Percentiles rank a stretch among this genome's conserved stretches.
Evolutionary conservation across 2,888 invertebrate species (phyloP).

Genomic region (Leistus spinibarbis): DNA sequence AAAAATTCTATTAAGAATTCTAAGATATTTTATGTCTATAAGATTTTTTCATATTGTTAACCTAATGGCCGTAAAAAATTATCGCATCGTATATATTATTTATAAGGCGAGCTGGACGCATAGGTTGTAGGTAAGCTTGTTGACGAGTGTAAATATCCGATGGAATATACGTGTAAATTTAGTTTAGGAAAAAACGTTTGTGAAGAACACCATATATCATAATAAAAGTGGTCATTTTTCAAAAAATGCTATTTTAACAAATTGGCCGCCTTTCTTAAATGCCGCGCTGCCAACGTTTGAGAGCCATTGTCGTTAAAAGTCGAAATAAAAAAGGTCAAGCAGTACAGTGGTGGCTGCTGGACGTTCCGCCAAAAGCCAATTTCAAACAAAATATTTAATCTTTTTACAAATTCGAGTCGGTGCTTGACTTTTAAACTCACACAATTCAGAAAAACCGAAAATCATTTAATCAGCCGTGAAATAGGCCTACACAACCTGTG

Average conservation of each 20-base stretch:
- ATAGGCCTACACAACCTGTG: background rate
- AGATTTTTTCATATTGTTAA: too few relatives aligned
- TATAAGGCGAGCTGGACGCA: too few relatives aligned
- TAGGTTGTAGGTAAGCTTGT: too few relatives aligned
- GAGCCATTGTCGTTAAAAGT: conserved; percentile 8
- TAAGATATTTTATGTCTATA: too few relatives aligned
- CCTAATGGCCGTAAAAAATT: too few relatives aligned
- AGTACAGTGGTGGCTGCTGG: background rate
- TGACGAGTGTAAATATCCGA: background rate
- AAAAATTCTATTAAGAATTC: too few relatives aligned
- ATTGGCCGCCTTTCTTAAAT: background rate
- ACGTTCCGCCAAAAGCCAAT: conserved; percentile 9
- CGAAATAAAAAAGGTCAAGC: background rate
- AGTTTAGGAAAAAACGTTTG: background rate
- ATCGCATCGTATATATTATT: too few relatives aligned
- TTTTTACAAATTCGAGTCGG: conserved; percentile 17
- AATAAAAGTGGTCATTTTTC: background rate
- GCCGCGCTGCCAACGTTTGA: conserved; percentile 43
- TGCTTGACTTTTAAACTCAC: background rate
- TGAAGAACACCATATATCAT: background rate
- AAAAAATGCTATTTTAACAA: background rate
- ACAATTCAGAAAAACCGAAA: background rate
- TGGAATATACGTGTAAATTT: background rate
- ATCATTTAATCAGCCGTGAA: background rate
- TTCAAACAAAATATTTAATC: conserved; percentile 24